phyloP scores from a whole-genome alignment of 2,797 vertebrate genomes.

The Petrocephalus schoutedeni region DNA sequence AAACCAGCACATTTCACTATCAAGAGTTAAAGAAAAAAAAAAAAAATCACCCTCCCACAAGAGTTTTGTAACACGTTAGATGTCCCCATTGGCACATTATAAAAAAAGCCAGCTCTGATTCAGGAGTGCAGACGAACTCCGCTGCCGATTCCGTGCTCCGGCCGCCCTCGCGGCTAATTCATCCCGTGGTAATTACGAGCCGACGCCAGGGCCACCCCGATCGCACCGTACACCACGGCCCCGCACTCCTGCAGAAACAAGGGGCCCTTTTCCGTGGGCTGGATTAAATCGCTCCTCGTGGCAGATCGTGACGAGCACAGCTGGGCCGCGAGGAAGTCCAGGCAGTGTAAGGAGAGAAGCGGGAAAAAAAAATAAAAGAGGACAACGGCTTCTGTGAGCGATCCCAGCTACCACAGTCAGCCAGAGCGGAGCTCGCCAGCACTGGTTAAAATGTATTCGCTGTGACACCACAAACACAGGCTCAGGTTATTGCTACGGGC shows the following conservation, averaged over 20 bases:
- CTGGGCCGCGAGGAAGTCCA: neutral
- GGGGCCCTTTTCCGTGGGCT: neutral
- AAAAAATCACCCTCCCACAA: slow-evolving; percentile 1
- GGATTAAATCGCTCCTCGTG: slow-evolving; percentile 7
- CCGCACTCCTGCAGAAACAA: neutral
- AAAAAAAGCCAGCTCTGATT: neutral
- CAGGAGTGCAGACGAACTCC: neutral
- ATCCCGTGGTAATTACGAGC: neutral
- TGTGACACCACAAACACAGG: neutral
- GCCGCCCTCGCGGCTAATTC: neutral
- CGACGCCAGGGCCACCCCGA: neutral
- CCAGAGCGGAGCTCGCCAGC: neutral
- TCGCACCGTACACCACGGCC: neutral
- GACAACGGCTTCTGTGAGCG: neutral
- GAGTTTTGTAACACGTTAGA: neutral
- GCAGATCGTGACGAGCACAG: slow-evolving; percentile 9
- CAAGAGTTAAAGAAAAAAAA: neutral
- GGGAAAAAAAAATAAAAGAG: neutral
- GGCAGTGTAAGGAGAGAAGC: neutral
- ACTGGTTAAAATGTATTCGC: too few species aligned
- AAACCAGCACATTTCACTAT: neutral
- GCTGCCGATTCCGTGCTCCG: neutral
- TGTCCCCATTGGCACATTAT: neutral
- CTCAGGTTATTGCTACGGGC: neutral
- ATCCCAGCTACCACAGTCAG: neutral